Percentiles rank a stretch among this genome's conserved stretches.
Conservation (phyloP, 2,888 invertebrate species). For the Tuta absoluta region DNA sequence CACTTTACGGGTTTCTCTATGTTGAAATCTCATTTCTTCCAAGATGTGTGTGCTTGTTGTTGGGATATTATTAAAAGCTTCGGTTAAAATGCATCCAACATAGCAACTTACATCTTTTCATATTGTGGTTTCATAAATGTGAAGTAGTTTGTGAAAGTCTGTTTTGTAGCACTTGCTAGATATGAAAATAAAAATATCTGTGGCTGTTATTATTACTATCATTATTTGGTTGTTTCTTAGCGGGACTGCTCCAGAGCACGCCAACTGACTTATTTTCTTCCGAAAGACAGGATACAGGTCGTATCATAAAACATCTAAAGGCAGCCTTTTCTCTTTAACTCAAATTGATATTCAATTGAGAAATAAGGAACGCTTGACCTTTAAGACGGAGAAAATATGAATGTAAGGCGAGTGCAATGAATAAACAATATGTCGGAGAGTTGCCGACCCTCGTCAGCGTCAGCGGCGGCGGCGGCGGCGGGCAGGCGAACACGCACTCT, state of each 20-base stretch:
- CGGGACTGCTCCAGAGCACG: not conserved
- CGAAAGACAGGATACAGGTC: not conserved
- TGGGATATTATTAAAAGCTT: conserved; percentile 27
- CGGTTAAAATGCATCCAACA: conserved; percentile 6
- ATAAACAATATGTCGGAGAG: conserved; percentile 21
- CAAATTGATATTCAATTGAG: conserved; percentile 8
- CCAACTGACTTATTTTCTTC: not conserved
- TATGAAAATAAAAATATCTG: not conserved
- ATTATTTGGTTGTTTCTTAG: not conserved
- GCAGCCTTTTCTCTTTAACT: not conserved
- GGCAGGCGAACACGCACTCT: conserved; percentile 21
- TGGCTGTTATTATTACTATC: not conserved
- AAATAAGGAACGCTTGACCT: conserved; percentile 6
- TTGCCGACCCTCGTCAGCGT: conserved; percentile 28
- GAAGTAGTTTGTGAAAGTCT: not conserved
- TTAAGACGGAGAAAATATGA: conserved; percentile 13
- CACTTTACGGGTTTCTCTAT: conserved; percentile 39
- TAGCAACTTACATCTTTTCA: conserved; percentile 6
- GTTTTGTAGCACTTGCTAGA: conserved; percentile 21
- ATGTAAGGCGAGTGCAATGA: conserved; percentile 16
- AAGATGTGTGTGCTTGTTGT: conserved; percentile 33
- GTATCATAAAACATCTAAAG: not conserved
- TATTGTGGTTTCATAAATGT: conserved; percentile 19
- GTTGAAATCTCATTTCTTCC: conserved; percentile 33
- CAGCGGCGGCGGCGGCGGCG: conserved; percentile 22